A percentile compares a stretch with the other conserved stretches of the same genome.
Conservation (phyloP, 2,113 vertebrate genomes). For the Gallinago jamesoni region DNA sequence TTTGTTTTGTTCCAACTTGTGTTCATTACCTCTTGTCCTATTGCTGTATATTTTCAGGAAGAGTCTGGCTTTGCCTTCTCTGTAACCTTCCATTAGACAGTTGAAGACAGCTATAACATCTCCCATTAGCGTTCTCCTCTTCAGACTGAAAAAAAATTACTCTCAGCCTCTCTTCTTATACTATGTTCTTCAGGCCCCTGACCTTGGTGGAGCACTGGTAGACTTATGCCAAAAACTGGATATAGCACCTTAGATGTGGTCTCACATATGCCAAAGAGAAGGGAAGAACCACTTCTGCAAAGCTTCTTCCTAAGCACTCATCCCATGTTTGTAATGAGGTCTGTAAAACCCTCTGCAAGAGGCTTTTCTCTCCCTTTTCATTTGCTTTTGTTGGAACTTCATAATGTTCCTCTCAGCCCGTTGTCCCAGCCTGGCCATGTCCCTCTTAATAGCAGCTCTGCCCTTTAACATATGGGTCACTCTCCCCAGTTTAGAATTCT, state of each 20-base stretch:
- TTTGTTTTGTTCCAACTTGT: neutral
- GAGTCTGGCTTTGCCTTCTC: neutral
- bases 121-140: neutral
- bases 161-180: neutral
- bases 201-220: neutral
- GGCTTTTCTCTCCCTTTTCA: neutral
- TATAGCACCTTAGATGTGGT: neutral
- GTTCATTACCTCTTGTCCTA: neutral
- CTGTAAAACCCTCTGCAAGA: neutral
- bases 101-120: neutral
- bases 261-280: neutral
- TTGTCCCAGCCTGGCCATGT: neutral
- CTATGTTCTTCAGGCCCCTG: neutral
- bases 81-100: neutral
- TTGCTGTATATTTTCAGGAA: neutral
- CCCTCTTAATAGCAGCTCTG: neutral
- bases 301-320: neutral
- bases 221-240: neutral
- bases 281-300: neutral
- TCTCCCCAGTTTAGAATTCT: neutral
- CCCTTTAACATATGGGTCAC: neutral
- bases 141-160: neutral
- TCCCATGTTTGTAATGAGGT: neutral
- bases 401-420: neutral
- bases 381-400: neutral